These are phyloP conservation scores for Lasiommata megera DNA, from an alignment of 2,888 invertebrate genomes.

Conservation along the genomic window DNA sequence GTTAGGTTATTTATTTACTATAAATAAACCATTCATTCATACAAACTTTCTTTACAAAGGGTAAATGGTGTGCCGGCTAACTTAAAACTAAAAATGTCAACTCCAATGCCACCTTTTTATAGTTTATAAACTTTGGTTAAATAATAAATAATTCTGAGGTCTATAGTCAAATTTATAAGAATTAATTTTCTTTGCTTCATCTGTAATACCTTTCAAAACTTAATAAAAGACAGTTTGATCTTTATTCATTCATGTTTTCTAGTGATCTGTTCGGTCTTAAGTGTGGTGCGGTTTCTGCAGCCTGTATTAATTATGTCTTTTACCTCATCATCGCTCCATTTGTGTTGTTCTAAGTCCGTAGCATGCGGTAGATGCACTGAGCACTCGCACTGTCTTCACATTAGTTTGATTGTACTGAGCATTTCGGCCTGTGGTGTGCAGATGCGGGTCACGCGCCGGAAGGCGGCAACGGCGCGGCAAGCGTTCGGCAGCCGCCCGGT, in stretches of 20 bases:
- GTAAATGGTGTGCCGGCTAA: too few species aligned
- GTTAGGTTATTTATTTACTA: too few species aligned
- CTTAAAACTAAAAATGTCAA: too few species aligned
- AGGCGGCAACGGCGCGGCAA: constrained; percentile 40
- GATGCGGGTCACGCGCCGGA: constrained; percentile 42
- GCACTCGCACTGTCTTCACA: constrained; percentile 3
- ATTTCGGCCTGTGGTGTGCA: constrained; percentile 28
- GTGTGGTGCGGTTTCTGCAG: constrained; percentile 12
- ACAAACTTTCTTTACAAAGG: too few species aligned
- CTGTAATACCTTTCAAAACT: too few species aligned
- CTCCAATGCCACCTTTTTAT: too few species aligned
- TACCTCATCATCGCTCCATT: constrained; percentile 26
- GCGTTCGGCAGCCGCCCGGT: constrained; percentile 27
- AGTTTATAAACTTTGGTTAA: too few species aligned
- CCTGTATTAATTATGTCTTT: constrained; percentile 20
- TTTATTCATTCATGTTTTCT: background rate
- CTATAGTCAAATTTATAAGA: too few species aligned
- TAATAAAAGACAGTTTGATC: too few species aligned
- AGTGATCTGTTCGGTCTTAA: constrained; percentile 3
- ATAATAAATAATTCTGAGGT: too few species aligned
- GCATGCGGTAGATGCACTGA: constrained; percentile 21
- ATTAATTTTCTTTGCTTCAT: too few species aligned
- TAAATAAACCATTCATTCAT: too few species aligned
- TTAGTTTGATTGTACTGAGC: constrained; percentile 4
- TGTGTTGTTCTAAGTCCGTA: constrained; percentile 25